Conservation (phyloP, 2,113 vertebrate genomes). For the Neodontobutis hainanensis region DNA sequence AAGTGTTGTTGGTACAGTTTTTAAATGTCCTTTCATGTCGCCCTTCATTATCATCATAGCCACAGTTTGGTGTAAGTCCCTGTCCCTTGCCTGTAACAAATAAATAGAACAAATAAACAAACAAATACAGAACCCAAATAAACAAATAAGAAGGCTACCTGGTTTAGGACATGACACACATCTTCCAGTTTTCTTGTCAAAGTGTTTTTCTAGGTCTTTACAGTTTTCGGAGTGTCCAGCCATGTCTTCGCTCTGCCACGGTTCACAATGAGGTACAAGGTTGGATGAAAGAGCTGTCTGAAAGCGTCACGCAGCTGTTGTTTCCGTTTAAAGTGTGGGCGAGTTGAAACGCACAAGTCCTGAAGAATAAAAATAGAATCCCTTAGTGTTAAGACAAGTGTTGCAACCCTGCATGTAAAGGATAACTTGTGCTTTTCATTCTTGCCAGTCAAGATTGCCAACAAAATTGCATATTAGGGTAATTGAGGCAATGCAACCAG, state of each 20-base stretch:
- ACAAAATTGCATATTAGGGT: no score
- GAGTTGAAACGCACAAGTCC: no score
- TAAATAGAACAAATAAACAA: not conserved
- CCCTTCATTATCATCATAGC: conserved; percentile 12
- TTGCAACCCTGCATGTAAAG: no score
- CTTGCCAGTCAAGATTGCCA: no score
- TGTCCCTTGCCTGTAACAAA: conserved; percentile 28
- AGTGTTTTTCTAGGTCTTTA: accelerated
- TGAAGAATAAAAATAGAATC: no score
- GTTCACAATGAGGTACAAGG: not conserved
- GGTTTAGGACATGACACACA: conserved; percentile 23
- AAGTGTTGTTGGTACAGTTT: not conserved
- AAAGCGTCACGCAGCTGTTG: no score
- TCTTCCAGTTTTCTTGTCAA: accelerated
- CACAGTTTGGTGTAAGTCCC: conserved; percentile 61
- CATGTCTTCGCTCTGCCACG: not conserved
- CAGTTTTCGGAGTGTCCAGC: accelerated
- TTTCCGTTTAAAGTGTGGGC: no score
- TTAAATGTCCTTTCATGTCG: accelerated
- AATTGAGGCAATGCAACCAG: no score
- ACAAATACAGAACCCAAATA: conserved; percentile 1
- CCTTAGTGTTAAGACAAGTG: no score
- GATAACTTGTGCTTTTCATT: no score
- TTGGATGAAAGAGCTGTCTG: no score
- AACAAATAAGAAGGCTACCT: conserved; percentile 29